These are phyloP conservation scores for Liodrosophila aerea DNA, from an alignment of 2,888 invertebrate species.

Conservation along the genomic window DNA sequence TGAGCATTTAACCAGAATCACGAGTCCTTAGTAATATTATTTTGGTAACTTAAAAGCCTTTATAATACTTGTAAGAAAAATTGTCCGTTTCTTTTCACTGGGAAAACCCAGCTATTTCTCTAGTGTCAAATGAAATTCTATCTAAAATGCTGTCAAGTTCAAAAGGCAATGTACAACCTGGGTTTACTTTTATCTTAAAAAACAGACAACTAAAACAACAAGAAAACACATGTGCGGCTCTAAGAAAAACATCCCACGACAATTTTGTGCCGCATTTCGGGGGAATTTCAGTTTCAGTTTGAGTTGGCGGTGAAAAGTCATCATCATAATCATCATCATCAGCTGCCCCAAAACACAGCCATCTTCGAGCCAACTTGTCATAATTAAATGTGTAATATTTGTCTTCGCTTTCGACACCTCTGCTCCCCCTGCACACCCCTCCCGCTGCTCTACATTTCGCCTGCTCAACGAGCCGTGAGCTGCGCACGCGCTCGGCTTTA, in stretches of 20 bases:
- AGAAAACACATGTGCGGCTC: neutral
- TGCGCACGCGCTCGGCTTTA: constrained; percentile 38
- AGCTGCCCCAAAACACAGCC: neutral
- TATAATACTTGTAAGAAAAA: no score
- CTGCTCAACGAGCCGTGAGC: constrained; percentile 52
- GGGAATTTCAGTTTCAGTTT: constrained; percentile 30
- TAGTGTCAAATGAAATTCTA: no score
- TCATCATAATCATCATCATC: constrained; percentile 12
- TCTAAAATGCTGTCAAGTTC: constrained; percentile 17
- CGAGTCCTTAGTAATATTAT: constrained; percentile 18
- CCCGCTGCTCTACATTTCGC: neutral
- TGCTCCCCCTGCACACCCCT: constrained; percentile 15
- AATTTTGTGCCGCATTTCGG: constrained; percentile 24
- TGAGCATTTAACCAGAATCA: constrained; percentile 24
- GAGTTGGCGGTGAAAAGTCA: constrained; percentile 37
- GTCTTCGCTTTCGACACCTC: constrained; percentile 68
- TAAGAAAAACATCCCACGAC: constrained; percentile 37
- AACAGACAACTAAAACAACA: constrained; percentile 7
- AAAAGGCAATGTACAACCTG: constrained; percentile 29
- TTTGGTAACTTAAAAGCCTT: neutral
- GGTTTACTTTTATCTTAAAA: constrained; percentile 21
- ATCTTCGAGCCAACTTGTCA: constrained; percentile 50
- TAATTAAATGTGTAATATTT: constrained; percentile 75
- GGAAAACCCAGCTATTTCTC: no score
- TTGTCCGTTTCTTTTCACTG: no score